Base-by-base conservation (phyloP, 2,888 invertebrate genomes). In the Hirudinaria manillensis region DNA sequence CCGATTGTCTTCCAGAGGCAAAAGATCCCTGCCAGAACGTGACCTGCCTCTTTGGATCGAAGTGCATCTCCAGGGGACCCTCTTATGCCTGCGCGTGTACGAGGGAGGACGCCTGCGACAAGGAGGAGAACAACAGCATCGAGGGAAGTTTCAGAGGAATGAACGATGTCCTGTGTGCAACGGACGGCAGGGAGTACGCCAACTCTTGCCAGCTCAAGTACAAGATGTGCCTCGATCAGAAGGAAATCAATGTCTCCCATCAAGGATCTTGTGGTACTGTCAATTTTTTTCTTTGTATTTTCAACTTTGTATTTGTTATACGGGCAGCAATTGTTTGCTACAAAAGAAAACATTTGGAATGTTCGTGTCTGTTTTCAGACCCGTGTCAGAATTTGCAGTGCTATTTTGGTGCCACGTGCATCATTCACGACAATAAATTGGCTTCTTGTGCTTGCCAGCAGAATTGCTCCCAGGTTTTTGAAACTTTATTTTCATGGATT, bases 101-200 rank as follows among this genome's bases (percentile, higher is more conserved):
- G 29, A 51, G 27, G 55, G 73, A 73, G 27, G 34, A 55, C 38
- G 10, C 24, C 7, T 65, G 73, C 34, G 27, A 27, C 56, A 24
- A 53, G 32, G 56, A 29, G 21, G 70, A 45, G 24, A 51, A 51
- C 27, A 36, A 68, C 32, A 32, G 32, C 68, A 68, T 68, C 68
- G 36, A 68, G 10, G 36, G 36, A 29, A 32, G 32, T n/a, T 29
- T 68, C 21, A 34, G 16, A 10, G 34, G 36, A 10, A 36, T 13
- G 36, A 34, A 34, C 27, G 36, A 51, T 34, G 24, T 36, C 3
- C 34, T 73, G 61, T 73, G 73, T 36, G 73, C 65, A 4, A 29
- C 51, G 1, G 73, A 73, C n/a, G 65, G 65, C 65, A 36, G n/a
- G 38, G 65, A 73, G 56, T 73, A 73, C 65, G n/a, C 32, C 13